These are phyloP conservation scores for Calyptommatus sinebrachiatus DNA, from an alignment of 2,113 vertebrate species.

Conservation along the genomic window DNA sequence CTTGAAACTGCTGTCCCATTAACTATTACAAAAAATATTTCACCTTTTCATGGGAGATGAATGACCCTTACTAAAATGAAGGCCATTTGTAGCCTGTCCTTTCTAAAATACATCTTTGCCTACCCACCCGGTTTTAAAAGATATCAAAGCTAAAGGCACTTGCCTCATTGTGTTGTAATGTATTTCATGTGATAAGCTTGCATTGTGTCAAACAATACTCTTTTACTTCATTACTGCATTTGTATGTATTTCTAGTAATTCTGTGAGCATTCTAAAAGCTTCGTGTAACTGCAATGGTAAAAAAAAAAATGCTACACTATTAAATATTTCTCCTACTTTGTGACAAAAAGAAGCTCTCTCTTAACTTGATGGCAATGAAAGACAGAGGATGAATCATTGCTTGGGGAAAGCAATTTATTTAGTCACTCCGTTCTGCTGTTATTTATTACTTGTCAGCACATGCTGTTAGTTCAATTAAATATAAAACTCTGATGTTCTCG, in stretches of 20 bases:
- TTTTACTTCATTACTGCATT: slow-evolving; percentile 45
- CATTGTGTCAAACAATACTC: background rate
- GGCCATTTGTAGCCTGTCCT: background rate
- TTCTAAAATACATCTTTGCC: background rate
- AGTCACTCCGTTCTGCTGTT: slow-evolving; percentile 78
- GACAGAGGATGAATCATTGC: slow-evolving; percentile 81
- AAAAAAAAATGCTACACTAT: slow-evolving; percentile 48
- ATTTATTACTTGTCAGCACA: slow-evolving; percentile 90
- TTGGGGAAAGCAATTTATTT: slow-evolving; percentile 86
- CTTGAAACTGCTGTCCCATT: background rate
- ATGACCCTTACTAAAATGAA: background rate
- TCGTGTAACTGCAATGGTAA: slow-evolving; percentile 27
- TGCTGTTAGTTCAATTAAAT: slow-evolving; percentile 86
- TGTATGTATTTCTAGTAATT: slow-evolving; percentile 53
- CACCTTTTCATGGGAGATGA: background rate
- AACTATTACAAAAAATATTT: background rate
- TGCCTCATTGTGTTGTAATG: background rate
- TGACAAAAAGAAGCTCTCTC: slow-evolving; percentile 70
- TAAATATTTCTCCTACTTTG: slow-evolving; percentile 65
- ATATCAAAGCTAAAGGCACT: background rate
- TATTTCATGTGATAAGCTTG: background rate
- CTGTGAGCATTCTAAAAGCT: slow-evolving; percentile 35
- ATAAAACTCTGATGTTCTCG: slow-evolving; percentile 67
- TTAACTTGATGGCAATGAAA: slow-evolving; percentile 80
- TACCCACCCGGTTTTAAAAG: background rate